Percentiles rank a stretch among this genome's conserved stretches.
These are phyloP conservation scores for Datnioides undecimradiatus DNA, from an alignment of 2,113 vertebrate genomes.

Conservation along the genomic window DNA sequence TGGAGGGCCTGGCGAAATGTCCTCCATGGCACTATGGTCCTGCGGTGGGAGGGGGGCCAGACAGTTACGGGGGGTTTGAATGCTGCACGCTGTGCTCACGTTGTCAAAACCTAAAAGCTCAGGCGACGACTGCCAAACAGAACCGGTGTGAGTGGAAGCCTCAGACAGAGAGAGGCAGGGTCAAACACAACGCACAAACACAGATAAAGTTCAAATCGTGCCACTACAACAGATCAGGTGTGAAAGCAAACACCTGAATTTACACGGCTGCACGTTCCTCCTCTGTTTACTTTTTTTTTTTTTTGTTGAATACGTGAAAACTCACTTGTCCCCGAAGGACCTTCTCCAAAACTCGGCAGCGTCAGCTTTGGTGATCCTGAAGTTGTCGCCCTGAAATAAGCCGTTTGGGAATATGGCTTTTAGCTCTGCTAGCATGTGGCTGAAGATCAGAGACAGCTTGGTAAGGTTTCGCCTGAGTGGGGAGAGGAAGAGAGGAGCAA, in stretches of 20 bases:
- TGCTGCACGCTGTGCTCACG: background rate
- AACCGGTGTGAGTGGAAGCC: background rate
- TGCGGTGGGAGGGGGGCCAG: conserved; percentile 40
- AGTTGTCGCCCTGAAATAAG: conserved; percentile 97
- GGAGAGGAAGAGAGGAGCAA: background rate
- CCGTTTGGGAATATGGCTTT: conserved; percentile 98
- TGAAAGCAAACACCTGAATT: background rate
- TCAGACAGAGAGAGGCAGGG: background rate
- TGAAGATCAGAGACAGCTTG: conserved; percentile 98
- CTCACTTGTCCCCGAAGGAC: conserved; percentile 98
- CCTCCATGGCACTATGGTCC: conserved; percentile 98
- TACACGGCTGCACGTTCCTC: background rate
- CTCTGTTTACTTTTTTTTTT: background rate
- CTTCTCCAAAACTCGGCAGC: conserved; percentile 98
- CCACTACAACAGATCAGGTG: background rate
- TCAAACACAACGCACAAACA: background rate
- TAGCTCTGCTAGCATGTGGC: conserved; percentile 97
- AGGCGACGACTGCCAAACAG: background rate
- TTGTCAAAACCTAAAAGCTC: background rate
- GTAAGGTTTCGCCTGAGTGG: conserved; percentile 92
- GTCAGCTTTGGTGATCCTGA: conserved; percentile 98
- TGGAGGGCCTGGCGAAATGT: conserved; percentile 95
- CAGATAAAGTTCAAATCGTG: background rate
- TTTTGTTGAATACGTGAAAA: conserved; percentile 19
- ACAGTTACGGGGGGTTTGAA: too few relatives aligned